Evolutionary conservation across 2,797 vertebrate species (phyloP), one percentile per base, ranked within the genome.

Genomic region (Pseudomugil tenellus): DNA sequence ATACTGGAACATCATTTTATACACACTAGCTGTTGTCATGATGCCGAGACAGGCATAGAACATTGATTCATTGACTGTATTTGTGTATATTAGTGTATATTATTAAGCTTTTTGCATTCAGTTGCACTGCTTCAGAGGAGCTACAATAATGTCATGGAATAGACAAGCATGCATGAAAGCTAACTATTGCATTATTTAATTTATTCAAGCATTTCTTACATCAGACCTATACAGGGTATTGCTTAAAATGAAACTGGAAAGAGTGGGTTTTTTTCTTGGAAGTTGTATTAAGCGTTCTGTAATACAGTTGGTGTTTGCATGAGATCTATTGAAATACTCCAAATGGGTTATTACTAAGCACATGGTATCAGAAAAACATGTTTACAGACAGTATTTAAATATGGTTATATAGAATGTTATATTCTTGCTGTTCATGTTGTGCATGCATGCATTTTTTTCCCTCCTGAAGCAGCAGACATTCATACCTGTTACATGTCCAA

Each of bases 261-360:
- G 55, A 17, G 52, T 68, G n/a, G n/a, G 51, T 54, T 69, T 68
- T 41, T 73, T 70, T 80, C 25, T 62, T 70, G 41, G 61, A 69
- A 72, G 56, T 31, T 77, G 73, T 80, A 74, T 69, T 67, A 67
- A 62, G 74, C 69, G 58, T 72, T 66, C 65, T 81, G 64, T 86
- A 63, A 74, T 56, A 53, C 35, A 28, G 49, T 79, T 81, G 74
- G 76, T 87, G 81, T 90, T 87, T 91, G 88, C 89, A 92, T 90
- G 83, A 74, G 83, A 67, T 69, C 43, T 76, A 73, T 82, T 49
- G 66, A 76, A 65, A 67, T 63, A 74, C 63, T 48, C 63, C 56
- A 48, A 64, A 79, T 46, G 51, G 70, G 54, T 66, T 59, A 67
- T 52, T 74, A 54, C 79, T 59, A 79, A 89, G 83, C 81, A 90